Evolutionary conservation across 2,113 vertebrate genomes (phyloP), one percentile per base, ranked within the genome.

Genomic region (Mesocricetus auratus): DNA sequence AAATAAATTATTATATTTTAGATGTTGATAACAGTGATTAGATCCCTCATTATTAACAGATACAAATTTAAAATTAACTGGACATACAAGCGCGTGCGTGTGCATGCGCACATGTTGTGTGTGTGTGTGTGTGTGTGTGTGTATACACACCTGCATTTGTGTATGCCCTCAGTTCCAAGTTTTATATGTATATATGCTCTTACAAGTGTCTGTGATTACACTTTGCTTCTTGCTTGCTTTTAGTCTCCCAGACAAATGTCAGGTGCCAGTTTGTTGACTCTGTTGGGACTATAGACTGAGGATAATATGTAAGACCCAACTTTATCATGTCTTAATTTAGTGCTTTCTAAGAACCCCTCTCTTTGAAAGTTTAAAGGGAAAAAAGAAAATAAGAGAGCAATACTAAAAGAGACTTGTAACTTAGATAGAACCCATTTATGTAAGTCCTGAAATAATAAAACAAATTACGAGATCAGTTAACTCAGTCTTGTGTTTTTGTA

Each of bases 381-480:
- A 10, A 42, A 58, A 0, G 5, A 11, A 21, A 60, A 45, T 3
- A 62, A 91, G 19, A 21, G 45, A 91, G 58, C 3, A 87, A 89
- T 45, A 71, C 2, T 58, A 36, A 94, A 85, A 87, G 56, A 82
- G 16, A 93, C 88, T 91, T 89, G 62, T 94, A 53, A 1, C 4
- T 90, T 56, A 94, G 50, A 58, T 89, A 74, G 22, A 95, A 90
- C 75, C 81, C 33, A 39, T 75, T 96, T 86, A 71, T 95, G 26
- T 89, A 94, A 94, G 92, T 92, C 45, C 21, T 39, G 5, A 92
- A 85, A 90, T 62, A 87, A 93, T 90, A 91, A 95, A 97, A 92
- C 77, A 90, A 94, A 95, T 96, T 73, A 91, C 62, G 86, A 89
- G 94, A 94, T 91, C 29, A 89, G 91, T 94, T 91, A 82, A 71